Conservation (phyloP, 2,797 vertebrate species). For the Artibeus jamaicensis region DNA sequence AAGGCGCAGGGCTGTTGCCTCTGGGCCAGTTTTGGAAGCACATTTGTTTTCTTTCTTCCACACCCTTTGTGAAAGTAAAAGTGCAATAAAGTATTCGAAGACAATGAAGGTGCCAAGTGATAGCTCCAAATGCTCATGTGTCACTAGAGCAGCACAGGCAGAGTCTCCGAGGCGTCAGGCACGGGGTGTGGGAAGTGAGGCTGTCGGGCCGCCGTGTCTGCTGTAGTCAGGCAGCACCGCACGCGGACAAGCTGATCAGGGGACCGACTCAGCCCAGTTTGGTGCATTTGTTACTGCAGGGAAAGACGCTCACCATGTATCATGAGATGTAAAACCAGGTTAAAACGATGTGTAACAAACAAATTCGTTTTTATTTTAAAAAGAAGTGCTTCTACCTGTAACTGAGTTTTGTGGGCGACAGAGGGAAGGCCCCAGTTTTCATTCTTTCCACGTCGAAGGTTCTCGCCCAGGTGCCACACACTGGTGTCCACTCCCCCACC, state of each 20-base stretch:
- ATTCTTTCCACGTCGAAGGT: neutral
- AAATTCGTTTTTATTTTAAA: conserved; percentile 22
- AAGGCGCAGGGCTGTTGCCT: neutral
- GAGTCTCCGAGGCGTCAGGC: neutral
- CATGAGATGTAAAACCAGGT: neutral
- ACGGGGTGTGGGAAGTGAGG: neutral
- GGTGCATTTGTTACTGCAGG: neutral
- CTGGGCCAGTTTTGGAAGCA: neutral
- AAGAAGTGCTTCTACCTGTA: neutral
- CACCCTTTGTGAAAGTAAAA: conserved; percentile 27
- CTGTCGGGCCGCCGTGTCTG: neutral
- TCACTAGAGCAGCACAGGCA: neutral
- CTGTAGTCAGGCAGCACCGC: neutral
- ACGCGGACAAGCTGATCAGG: neutral
- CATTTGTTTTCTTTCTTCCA: neutral
- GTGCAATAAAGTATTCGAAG: conserved; percentile 42
- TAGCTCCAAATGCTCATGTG: conserved; percentile 30
- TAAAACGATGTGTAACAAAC: neutral
- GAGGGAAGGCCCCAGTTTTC: neutral
- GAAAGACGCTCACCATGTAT: neutral
- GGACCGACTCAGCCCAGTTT: neutral
- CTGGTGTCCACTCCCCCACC: too few relatives aligned
- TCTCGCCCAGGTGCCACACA: neutral
- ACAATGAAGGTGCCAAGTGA: neutral
- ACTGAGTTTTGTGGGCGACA: neutral